Evolutionary conservation across 2,113 vertebrate species (phyloP).

Genomic region (Strix uralensis): DNA sequence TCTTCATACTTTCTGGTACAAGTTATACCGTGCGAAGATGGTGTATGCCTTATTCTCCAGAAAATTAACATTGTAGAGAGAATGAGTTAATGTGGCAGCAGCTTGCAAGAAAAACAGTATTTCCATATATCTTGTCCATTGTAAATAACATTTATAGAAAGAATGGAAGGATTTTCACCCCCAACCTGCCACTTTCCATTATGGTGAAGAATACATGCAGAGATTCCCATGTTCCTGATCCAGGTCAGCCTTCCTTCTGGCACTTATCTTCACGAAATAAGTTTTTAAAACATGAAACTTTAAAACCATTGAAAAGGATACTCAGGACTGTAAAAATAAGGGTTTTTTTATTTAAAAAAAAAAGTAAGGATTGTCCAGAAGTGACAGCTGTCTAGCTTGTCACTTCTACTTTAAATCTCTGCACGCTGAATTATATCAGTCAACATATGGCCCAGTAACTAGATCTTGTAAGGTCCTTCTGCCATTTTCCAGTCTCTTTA

Average conservation of each 20-base stretch:
- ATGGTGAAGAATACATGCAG: not conserved
- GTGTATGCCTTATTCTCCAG: not conserved
- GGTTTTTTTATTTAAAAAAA: not conserved
- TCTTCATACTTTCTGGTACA: not conserved
- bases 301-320: not conserved
- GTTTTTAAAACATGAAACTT: not conserved
- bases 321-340: not conserved
- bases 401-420: not conserved
- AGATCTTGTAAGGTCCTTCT: not conserved
- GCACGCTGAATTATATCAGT: not conserved
- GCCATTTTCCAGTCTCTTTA: not conserved
- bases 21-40: not conserved
- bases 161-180: not conserved
- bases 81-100: not conserved
- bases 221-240: not conserved
- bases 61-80: not conserved
- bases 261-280: not conserved
- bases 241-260: not conserved
- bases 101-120: not conserved
- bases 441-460: not conserved
- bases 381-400: not conserved
- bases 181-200: not conserved
- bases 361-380: not conserved
- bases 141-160: not conserved
- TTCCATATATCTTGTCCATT: not conserved